phyloP scores from a whole-genome alignment of 2,888 invertebrate species.

The Lepidonotus clava region DNA sequence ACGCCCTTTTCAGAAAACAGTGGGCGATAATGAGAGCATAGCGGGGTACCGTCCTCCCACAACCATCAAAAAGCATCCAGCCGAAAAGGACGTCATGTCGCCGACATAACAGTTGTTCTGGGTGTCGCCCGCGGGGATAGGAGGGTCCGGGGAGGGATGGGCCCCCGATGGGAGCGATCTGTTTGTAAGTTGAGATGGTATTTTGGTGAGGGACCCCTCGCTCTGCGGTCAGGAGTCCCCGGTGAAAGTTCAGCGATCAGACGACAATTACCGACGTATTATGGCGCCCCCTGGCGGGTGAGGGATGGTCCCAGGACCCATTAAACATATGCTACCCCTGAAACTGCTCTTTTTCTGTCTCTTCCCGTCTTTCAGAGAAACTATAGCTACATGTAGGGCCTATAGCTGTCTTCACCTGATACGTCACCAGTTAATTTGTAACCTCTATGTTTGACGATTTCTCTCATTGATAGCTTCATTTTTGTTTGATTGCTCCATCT shows the following conservation, averaged over 20 bases:
- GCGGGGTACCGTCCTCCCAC: neutral
- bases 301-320: neutral
- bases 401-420: too few relatives aligned
- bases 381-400: too few relatives aligned
- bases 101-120: neutral
- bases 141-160: neutral
- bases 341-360: too few relatives aligned
- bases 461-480: too few relatives aligned
- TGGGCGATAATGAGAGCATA: neutral
- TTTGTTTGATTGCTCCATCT: too few relatives aligned
- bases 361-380: too few relatives aligned
- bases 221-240: conserved; percentile 32
- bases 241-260: conserved; percentile 9
- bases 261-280: conserved; percentile 11
- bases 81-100: neutral
- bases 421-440: too few relatives aligned
- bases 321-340: neutral
- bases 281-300: neutral
- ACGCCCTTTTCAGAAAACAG: neutral
- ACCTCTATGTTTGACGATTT: too few relatives aligned
- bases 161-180: neutral
- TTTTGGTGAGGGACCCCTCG: neutral
- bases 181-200: conserved; percentile 28
- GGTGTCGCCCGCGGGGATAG: neutral
- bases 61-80: too few relatives aligned